Evolutionary conservation across 1,140 invertebrate genomes (phyloP), one percentile per base, ranked within the genome.

Genomic region (Cylas formicarius): DNA sequence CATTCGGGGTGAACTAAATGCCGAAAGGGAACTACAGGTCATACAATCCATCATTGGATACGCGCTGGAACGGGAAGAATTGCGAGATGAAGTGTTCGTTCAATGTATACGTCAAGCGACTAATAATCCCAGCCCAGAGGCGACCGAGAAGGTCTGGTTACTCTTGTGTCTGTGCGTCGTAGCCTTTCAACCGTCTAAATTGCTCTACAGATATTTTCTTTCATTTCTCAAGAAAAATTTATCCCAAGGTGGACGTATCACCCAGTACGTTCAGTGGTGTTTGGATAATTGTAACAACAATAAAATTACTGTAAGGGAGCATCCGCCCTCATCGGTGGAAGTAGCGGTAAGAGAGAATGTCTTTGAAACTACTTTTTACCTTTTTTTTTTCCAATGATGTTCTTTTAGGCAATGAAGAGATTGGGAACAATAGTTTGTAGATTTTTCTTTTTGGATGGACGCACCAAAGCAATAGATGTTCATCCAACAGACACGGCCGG

Each of bases 401-500:
- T 42, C 49, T 63, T 64, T 18, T 66, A 86, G 76, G 90, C 91
- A 4, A 91, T 96, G 81, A 78, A 84, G 59, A 76, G 86, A 42
- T 71, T 96, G 9, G 89, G 88, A 28, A 93, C 91, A 1, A 89
- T 97, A 48, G 88, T 96, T 0, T 95, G 90, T 62, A 76, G 91
- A 28, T 92, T 97, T 67, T 94, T 93, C 71, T 94, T 97, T 67
- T 72, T 96, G 58, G 92, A 97, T 67, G 90, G 91, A 0, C 77
- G 91, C 37, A 96, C 90, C 0, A 96, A 96, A 67, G 91, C 91
- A 0, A 90, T 97, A 23, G 91, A 94, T 64, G 84, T 96, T 9
- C 88, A 94, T 72, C 90, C 92, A 0, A 90, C 87, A 1, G 91
- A 96, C 58, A 96, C 91, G 3, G 91, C 90, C 0, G 79, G 81